Evolutionary conservation across 2,888 invertebrate genomes (phyloP), one percentile per base, ranked within the genome.

Genomic region (Bellardia pandia): DNA sequence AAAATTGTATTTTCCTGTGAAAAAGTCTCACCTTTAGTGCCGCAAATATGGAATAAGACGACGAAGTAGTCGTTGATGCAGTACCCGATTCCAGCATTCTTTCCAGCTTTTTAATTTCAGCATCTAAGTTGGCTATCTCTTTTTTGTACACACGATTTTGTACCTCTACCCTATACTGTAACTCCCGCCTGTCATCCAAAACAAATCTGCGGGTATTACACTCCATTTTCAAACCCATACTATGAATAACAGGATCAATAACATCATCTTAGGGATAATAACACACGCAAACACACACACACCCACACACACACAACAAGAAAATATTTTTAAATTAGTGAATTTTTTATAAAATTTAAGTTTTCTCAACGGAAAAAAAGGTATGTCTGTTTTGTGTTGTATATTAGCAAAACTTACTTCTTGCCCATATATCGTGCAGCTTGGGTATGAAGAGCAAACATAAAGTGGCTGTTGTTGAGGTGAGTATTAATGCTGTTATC

Each of bases 401-500:
- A 3, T n/a, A 23, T 58, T 71, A 56, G n/a, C 2, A 13, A 8
- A 68, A 94, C 94, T 94, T 91, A 95, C 95, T 94, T 92, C 95
- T 95, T 66, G 94, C 95, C 91, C 96, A 95, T 80, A 97, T 96
- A 85, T 96, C 96, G 72, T 96, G 94, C 86, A 97, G 95, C 94
- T 98, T 98, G 6, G 98, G 98, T 88, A 98, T 94, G 92, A 98
- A 98, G 83, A 98, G 95, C 89, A 98, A 94, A 91, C 97, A 97
- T 11, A 98, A 94, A 4, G 98, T 98, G 2, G 97, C 96, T 0
- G 98, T 98, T 0, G 98, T 98, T 0, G 98, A 97, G 14, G 96
- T 95, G 68, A 98, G 94, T 90, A 98, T 98, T 86, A 98, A 94
- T 9, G 96, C 95, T 0, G 98, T 97, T 89, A 97, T 97, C 74